Conservation (phyloP, 2,888 invertebrate species). For the Eupithecia dodoneata region DNA sequence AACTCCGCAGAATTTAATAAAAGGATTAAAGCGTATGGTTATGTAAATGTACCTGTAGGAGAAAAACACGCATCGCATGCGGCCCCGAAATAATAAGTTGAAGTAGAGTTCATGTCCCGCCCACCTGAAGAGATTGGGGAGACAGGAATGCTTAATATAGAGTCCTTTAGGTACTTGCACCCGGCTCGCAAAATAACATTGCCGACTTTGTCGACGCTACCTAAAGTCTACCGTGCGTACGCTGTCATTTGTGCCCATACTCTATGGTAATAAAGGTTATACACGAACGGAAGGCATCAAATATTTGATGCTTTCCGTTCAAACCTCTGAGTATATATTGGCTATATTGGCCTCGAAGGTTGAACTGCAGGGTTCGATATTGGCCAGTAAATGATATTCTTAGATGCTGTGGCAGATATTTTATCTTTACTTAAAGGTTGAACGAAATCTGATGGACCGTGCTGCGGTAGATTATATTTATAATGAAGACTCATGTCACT, state of each 20-base stretch:
- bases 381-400: constrained; percentile 44
- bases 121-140: constrained; percentile 80
- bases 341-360: constrained; percentile 25
- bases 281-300: too few species aligned
- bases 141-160: constrained; percentile 83
- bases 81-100: constrained; percentile 80
- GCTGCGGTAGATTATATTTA: constrained; percentile 30
- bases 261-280: constrained; percentile 49
- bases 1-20: constrained; percentile 71
- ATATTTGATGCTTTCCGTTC: constrained; percentile 46
- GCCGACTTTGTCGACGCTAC: constrained; percentile 66
- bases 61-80: constrained; percentile 75
- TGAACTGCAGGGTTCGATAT: constrained; percentile 42
- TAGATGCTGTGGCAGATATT: constrained; percentile 39
- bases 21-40: constrained; percentile 69
- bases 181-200: constrained; percentile 78
- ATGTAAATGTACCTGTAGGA: constrained; percentile 69
- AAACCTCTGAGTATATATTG: constrained; percentile 26
- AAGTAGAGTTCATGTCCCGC: constrained; percentile 75
- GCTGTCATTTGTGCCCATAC: constrained; percentile 53
- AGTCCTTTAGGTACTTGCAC: constrained; percentile 76
- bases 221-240: constrained; percentile 53
- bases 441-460: constrained; percentile 32
- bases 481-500: constrained; percentile 12
- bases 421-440: constrained; percentile 36